Evolutionary conservation across 2,797 vertebrate species (phyloP).

Genomic region (Ptychobarbus kaznakovi): DNA sequence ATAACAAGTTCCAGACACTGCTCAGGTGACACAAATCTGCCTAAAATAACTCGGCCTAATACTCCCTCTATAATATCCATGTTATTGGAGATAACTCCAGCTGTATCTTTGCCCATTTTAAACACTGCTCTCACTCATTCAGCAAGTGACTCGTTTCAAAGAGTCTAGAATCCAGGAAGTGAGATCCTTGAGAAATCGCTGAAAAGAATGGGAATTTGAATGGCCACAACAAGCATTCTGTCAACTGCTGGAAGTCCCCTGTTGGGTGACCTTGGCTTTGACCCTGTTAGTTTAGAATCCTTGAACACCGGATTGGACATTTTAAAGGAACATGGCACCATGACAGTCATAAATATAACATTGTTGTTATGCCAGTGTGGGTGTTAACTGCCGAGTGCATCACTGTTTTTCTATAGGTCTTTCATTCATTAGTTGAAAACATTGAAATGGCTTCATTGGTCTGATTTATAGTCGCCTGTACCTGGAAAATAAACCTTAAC

Average conservation of each 20-base stretch:
- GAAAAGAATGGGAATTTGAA: slow-evolving; percentile 47
- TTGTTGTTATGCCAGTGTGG: slow-evolving; percentile 29
- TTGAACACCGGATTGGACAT: not conserved
- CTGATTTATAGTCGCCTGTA: not conserved
- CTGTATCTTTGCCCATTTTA: slow-evolving; percentile 26
- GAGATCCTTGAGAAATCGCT: slow-evolving; percentile 32
- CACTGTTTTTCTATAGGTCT: not conserved
- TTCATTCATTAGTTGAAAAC: not conserved
- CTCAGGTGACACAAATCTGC: slow-evolving; percentile 42
- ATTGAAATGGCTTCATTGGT: not conserved
- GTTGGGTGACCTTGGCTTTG: slow-evolving; percentile 10
- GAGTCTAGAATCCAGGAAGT: slow-evolving; percentile 37
- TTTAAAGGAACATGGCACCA: slow-evolving; percentile 4
- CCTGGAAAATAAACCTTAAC: not conserved
- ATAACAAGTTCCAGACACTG: slow-evolving; percentile 36
- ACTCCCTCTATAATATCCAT: slow-evolving; percentile 39
- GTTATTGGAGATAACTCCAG: slow-evolving; percentile 30
- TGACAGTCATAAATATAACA: slow-evolving; percentile 1
- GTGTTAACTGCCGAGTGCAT: slow-evolving; percentile 8
- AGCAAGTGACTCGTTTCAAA: slow-evolving; percentile 11
- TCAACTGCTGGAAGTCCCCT: slow-evolving; percentile 47
- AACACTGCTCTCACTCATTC: slow-evolving; percentile 33
- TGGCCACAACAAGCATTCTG: slow-evolving; percentile 7
- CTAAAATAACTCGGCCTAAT: slow-evolving; percentile 36
- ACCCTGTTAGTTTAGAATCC: slow-evolving; percentile 22